phyloP scores from a whole-genome alignment of 1,140 invertebrate genomes.

The Anastrepha obliqua region DNA sequence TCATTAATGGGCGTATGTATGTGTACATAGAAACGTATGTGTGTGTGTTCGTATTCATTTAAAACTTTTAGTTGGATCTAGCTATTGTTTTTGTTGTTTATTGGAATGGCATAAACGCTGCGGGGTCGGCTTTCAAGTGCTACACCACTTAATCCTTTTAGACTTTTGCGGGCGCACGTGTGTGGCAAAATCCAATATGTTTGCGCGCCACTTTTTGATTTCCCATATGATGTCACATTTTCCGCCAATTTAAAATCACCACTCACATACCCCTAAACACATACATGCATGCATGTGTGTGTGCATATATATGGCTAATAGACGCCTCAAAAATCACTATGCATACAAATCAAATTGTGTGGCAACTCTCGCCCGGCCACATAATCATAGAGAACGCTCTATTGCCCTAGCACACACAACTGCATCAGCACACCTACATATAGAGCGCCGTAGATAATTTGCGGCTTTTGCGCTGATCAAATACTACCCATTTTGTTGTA shows the following conservation, averaged over 20 bases:
- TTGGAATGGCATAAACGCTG: neutral
- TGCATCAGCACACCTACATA: neutral
- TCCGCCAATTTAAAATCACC: constrained; percentile 56
- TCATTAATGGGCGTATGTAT: neutral
- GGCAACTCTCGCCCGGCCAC: neutral
- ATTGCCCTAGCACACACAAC: neutral
- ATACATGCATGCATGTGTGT: neutral
- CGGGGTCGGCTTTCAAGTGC: neutral
- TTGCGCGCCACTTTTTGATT: constrained; percentile 63
- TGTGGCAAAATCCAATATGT: neutral
- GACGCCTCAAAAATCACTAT: neutral
- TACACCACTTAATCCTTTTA: constrained; percentile 42
- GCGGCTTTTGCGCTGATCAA: neutral
- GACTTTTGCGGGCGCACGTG: neutral
- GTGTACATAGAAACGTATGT: neutral
- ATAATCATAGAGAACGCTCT: neutral
- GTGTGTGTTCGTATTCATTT: neutral
- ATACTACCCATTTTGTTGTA: neutral
- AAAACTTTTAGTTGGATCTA: neutral
- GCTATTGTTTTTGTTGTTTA: neutral
- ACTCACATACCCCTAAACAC: neutral
- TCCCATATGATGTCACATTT: constrained; percentile 71
- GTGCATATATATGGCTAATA: neutral
- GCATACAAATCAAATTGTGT: constrained; percentile 30
- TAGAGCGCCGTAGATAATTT: neutral